Evolutionary conservation across 2,113 vertebrate species (phyloP).

Genomic region (Vulpes ferrilata): DNA sequence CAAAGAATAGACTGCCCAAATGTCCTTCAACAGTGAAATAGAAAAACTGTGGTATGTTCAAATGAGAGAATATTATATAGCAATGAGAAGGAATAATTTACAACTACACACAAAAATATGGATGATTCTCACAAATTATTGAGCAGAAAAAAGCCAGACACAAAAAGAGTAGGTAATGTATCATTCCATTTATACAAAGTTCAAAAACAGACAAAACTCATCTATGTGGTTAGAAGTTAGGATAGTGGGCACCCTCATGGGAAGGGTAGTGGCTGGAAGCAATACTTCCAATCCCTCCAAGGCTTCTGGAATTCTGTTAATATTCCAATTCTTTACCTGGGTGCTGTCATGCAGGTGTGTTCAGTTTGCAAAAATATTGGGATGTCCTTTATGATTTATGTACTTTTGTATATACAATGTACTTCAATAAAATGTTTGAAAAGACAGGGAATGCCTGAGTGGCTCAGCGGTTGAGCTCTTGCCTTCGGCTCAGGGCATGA

Average conservation of each 20-base stretch:
- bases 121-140: constrained; percentile 11
- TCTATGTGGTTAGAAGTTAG: neutral
- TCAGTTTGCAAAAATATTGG: neutral
- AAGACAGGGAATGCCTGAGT: neutral
- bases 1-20: neutral
- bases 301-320: neutral
- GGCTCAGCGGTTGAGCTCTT: no score
- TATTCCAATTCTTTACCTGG: neutral
- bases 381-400: neutral
- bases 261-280: neutral
- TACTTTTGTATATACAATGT: neutral
- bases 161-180: neutral
- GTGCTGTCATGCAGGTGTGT: neutral
- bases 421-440: neutral
- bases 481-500: no score
- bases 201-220: constrained; percentile 37
- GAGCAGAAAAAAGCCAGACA: neutral
- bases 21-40: neutral
- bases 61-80: neutral
- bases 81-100: constrained; percentile 45
- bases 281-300: neutral
- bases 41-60: neutral
- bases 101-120: neutral
- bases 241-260: neutral
- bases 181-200: neutral